Evolutionary conservation across 2,888 invertebrate species (phyloP), one percentile per base, ranked within the genome.

Genomic region (Polia nebulosa): DNA sequence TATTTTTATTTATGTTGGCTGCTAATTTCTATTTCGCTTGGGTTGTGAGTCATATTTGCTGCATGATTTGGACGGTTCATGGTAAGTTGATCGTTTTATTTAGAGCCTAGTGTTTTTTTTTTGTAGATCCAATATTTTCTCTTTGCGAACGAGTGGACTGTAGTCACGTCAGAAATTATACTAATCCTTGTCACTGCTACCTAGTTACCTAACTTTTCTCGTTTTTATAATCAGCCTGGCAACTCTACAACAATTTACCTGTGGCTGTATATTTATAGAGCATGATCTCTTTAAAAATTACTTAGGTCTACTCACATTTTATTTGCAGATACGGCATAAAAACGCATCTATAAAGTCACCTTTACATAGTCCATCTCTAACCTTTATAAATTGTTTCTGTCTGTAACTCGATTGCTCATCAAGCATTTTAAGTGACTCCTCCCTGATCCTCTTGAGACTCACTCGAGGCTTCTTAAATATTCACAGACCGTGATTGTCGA

Each of bases 391-490:
- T 80, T 82, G 65, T 77, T 70, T 61, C 63, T 45, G 62, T 69
- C 70, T 70, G 72, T 89, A 90, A 91, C 90, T 90, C 86, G 87
- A 93, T 91, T 91, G 91, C 92, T 93, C 93, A 92, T 94, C 93
- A 92, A 92, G 79, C 88, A 91, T 91, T 93, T 91, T 91, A 92
- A 94, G 93, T 91, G 92, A 90, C 89, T 91, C 87, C 87, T 88
- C 78, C 72, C 81, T 32, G 84, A 87, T 76, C 84, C 92, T 91
- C 93, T 93, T 53, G 94, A 93, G 94, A 94, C 92, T 88, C 84
- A 79, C 89, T 90, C 85, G 85, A 89, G 87, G 87, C 86, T 90
- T 89, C 91, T 94, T 91, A 93, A 94, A 94, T 94, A 94, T 94
- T 94, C 93, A 94, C 90, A 85, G 87, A 87, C 86, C 89, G 90